Conservation (phyloP, 2,888 invertebrate genomes). For the Coenonympha arcania region DNA sequence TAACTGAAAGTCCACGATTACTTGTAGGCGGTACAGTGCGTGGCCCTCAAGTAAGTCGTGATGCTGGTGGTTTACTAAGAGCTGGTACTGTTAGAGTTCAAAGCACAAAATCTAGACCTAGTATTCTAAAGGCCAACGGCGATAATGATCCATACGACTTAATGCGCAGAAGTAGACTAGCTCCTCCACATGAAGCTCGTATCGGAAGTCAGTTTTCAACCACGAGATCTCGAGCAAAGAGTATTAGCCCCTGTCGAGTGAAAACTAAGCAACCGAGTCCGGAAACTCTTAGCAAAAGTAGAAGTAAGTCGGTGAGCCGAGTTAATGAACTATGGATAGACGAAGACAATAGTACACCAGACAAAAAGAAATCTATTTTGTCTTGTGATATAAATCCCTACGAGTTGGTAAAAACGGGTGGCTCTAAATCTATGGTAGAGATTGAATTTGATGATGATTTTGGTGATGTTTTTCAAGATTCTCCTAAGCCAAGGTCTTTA, state of each 20-base stretch:
- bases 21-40: constrained; percentile 77
- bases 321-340: constrained; percentile 67
- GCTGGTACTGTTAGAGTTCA: constrained; percentile 79
- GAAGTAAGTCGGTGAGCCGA: constrained; percentile 68
- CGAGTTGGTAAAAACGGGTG: constrained; percentile 79
- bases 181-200: constrained; percentile 76
- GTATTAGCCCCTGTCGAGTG: constrained; percentile 73
- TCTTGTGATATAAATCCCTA: constrained; percentile 90
- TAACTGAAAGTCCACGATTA: constrained; percentile 73
- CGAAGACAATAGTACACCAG: constrained; percentile 50
- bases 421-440: constrained; percentile 64
- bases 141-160: constrained; percentile 85
- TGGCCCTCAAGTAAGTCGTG: constrained; percentile 64
- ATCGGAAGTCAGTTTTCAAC: constrained; percentile 70
- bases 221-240: constrained; percentile 69
- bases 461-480: constrained; percentile 57
- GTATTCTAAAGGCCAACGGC: constrained; percentile 76
- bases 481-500: constrained; percentile 45
- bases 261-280: constrained; percentile 70
- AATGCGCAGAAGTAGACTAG: constrained; percentile 83
- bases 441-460: constrained; percentile 72
- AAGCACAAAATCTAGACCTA: constrained; percentile 75
- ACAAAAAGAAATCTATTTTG: constrained; percentile 80
- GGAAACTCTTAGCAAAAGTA: constrained; percentile 54
- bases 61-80: constrained; percentile 65